phyloP scores from a whole-genome alignment of 1,140 invertebrate species.

The Microplitis demolitor region DNA sequence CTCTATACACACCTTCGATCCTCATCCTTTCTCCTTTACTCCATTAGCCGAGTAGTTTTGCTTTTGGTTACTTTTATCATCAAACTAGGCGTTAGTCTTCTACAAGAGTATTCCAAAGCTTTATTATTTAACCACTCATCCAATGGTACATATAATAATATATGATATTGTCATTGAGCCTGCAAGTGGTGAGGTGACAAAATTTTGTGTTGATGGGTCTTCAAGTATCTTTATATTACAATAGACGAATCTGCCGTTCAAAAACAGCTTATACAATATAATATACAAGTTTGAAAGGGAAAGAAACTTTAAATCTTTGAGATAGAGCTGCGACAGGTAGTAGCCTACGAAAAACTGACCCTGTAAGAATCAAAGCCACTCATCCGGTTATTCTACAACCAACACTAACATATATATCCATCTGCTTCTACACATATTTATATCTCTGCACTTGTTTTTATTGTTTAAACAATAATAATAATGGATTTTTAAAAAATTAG shows the following conservation, averaged over 20 bases:
- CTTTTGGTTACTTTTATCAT: neutral
- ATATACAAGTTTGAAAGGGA: neutral
- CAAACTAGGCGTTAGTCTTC: no score
- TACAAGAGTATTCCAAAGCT: no score
- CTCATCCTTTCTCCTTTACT: neutral
- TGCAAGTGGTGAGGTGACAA: no score
- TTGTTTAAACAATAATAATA: neutral
- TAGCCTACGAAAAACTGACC: constrained; percentile 21
- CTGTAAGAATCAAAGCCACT: constrained; percentile 15
- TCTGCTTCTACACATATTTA: neutral
- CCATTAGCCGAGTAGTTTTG: neutral
- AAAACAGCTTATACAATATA: no score
- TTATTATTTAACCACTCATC: no score
- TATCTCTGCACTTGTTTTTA: neutral
- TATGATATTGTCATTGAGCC: no score
- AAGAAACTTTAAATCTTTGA: constrained; percentile 2
- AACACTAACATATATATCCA: neutral
- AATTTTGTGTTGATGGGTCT: no score
- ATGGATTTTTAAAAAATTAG: no score
- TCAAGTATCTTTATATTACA: no score
- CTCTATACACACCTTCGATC: neutral
- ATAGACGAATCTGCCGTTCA: no score
- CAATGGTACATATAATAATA: no score
- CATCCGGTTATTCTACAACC: constrained; percentile 11
- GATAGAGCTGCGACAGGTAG: constrained; percentile 19